Percentiles rank a stretch among this genome's conserved stretches.
phyloP scores from a whole-genome alignment of 2,113 vertebrate genomes.

The Leucoraja erinaceus region DNA sequence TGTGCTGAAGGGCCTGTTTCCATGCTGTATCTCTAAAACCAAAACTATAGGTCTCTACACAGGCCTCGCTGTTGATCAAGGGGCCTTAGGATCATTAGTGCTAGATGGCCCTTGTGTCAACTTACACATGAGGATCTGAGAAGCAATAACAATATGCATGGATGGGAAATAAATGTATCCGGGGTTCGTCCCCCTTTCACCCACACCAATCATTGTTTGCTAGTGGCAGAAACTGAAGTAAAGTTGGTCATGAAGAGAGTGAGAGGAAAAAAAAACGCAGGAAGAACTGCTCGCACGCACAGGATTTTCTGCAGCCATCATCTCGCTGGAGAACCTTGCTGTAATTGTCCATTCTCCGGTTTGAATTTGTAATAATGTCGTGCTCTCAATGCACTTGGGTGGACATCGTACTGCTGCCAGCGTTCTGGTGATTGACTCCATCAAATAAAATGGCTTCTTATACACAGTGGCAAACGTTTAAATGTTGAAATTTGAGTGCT shows the following conservation, averaged over 20 bases:
- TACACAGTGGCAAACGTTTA: no score
- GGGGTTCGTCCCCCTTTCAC: background rate
- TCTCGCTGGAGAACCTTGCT: background rate
- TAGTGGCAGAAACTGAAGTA: background rate
- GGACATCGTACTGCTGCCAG: no score
- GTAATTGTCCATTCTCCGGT: background rate
- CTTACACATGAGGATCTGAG: background rate
- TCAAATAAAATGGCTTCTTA: no score
- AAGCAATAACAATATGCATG: background rate
- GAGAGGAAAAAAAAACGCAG: background rate
- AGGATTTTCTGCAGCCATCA: background rate
- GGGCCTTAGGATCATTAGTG: background rate
- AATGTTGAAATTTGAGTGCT: no score
- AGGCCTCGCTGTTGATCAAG: no score
- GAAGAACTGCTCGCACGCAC: background rate
- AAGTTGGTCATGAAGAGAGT: background rate
- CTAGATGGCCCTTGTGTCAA: background rate
- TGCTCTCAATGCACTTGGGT: no score
- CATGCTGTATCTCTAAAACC: no score
- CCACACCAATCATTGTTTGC: background rate
- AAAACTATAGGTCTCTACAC: no score
- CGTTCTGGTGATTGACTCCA: no score
- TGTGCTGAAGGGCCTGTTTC: no score
- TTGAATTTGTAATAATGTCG: background rate
- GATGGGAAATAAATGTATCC: background rate